phyloP scores from a whole-genome alignment of 2,888 invertebrate species.

The Pecten maximus region DNA sequence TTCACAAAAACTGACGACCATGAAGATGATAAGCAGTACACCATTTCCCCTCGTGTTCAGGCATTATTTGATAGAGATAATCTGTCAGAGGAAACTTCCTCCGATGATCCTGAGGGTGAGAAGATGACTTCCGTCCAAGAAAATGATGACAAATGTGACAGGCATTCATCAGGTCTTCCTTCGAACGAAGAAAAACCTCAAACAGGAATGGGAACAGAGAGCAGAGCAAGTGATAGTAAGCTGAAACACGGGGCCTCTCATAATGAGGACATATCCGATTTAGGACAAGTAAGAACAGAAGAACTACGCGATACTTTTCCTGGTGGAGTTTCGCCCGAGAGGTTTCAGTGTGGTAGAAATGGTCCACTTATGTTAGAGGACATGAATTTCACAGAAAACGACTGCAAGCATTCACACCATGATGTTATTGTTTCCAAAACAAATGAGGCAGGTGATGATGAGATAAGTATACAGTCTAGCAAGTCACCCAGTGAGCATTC shows the following conservation, averaged over 20 bases:
- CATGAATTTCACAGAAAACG: neutral
- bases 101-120: neutral
- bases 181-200: neutral
- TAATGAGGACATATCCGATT: neutral
- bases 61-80: neutral
- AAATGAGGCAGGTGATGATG: neutral
- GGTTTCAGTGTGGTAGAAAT: neutral
- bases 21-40: neutral
- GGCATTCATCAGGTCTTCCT: neutral
- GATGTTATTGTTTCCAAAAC: neutral
- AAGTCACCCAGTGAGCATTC: neutral
- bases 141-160: neutral
- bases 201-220: neutral
- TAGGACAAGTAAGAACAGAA: neutral
- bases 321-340: neutral
- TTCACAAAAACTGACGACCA: neutral
- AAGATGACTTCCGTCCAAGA: neutral
- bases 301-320: neutral
- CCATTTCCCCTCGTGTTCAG: neutral
- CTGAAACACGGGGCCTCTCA: neutral
- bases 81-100: neutral
- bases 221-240: neutral
- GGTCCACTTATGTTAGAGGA: neutral
- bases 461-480: neutral
- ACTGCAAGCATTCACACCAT: neutral